Evolutionary conservation across 1,140 invertebrate genomes (phyloP).

Genomic region (Megalopta genalis): DNA sequence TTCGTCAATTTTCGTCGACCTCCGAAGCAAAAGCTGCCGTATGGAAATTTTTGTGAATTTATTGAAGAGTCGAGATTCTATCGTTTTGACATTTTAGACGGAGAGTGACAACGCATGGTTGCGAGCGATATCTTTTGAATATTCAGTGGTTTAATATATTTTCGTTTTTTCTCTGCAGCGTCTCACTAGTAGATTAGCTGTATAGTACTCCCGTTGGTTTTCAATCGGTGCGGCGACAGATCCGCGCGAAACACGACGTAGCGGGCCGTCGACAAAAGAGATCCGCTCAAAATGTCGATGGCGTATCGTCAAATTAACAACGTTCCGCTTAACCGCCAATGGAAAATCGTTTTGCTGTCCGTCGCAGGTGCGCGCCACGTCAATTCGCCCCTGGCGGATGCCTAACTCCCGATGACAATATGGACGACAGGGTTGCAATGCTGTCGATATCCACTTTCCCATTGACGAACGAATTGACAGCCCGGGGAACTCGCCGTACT

Average conservation of each 20-base stretch:
- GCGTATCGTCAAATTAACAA: background rate
- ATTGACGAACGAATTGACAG: slow-evolving; percentile 42
- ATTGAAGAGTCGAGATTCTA: too few species aligned
- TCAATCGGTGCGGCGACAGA: background rate
- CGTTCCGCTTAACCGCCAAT: slow-evolving; percentile 8
- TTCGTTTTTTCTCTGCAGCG: background rate
- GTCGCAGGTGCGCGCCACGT: background rate
- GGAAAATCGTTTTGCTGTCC: slow-evolving; percentile 1
- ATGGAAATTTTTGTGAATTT: too few species aligned
- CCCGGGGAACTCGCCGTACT: too few species aligned
- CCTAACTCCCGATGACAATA: slow-evolving; percentile 47
- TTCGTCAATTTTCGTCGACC: too few species aligned
- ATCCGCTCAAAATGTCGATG: background rate
- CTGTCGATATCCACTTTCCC: slow-evolving; percentile 60
- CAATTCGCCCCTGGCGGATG: slow-evolving; percentile 1
- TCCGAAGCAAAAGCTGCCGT: too few species aligned
- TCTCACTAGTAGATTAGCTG: too few species aligned
- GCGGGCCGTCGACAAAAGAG: background rate
- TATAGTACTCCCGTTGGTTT: background rate
- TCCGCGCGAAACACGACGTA: background rate
- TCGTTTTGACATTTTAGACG: too few species aligned
- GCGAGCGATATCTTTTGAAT: background rate
- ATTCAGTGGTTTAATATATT: background rate
- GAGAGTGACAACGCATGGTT: too few species aligned
- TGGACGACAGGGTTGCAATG: slow-evolving; percentile 33